These are phyloP conservation scores for Cyphomyrus discorhynchus DNA, from an alignment of 2,113 vertebrate species.

Conservation along the genomic window DNA sequence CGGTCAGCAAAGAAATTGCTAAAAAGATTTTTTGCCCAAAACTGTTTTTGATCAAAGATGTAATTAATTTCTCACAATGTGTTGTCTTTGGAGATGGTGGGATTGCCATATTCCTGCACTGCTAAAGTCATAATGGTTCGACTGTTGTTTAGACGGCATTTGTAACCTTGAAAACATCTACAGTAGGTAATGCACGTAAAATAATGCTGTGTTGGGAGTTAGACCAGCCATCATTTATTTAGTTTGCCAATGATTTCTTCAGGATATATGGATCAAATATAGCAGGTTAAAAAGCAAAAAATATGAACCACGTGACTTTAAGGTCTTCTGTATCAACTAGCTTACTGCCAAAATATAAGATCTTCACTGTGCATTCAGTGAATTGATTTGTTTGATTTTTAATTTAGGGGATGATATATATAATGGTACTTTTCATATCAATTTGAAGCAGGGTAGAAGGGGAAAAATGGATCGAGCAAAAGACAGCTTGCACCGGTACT, in stretches of 20 bases:
- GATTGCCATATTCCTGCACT: neutral
- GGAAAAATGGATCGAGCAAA: neutral
- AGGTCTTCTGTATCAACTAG: neutral
- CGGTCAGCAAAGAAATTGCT: slow-evolving; percentile 21
- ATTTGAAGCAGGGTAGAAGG: neutral
- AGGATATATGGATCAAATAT: neutral
- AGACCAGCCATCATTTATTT: neutral
- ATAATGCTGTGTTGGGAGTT: neutral
- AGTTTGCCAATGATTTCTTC: neutral
- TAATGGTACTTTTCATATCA: neutral
- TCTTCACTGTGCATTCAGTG: neutral
- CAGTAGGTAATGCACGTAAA: neutral
- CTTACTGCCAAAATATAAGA: neutral
- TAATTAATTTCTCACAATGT: neutral
- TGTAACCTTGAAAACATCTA: neutral
- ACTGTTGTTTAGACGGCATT: neutral
- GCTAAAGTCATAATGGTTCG: neutral
- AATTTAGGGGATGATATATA: neutral
- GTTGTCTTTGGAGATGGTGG: neutral
- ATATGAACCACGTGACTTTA: neutral
- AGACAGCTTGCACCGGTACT: neutral
- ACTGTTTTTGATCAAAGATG: neutral
- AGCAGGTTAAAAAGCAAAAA: neutral
- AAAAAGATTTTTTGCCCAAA: slow-evolving; percentile 7
- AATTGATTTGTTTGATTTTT: neutral